Evolutionary conservation across 64 coral and sea anemone genomes (phyloP).

Genomic region (Montipora efflorescens): DNA sequence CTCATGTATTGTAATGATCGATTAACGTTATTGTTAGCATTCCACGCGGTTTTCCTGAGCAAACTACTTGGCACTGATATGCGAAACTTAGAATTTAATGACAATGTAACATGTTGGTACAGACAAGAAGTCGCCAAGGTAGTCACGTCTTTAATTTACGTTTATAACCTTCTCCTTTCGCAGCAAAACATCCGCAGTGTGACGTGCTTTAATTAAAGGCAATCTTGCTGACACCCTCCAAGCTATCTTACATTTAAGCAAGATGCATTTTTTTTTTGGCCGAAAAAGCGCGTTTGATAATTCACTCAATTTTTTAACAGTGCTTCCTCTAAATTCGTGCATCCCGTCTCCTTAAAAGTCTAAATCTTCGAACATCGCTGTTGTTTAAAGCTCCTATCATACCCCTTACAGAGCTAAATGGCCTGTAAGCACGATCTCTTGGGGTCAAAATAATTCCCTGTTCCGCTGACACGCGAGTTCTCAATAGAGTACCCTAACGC

Average conservation of each 20-base stretch:
- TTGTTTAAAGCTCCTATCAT: neutral
- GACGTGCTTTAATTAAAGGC: too few relatives aligned
- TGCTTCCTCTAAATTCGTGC: neutral
- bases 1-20: conserved; percentile 24
- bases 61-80: neutral
- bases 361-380: neutral
- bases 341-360: neutral
- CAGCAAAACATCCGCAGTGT: too few relatives aligned
- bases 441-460: neutral
- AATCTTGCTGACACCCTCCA: too few relatives aligned
- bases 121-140: neutral
- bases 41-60: conserved; percentile 30
- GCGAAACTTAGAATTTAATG: neutral
- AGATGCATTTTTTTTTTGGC: too few relatives aligned
- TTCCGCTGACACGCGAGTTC: neutral
- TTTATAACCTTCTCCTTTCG: neutral
- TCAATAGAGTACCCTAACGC: neutral
- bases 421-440: neutral
- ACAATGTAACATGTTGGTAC: neutral
- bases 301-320: too few relatives aligned
- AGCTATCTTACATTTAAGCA: too few relatives aligned
- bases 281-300: neutral
- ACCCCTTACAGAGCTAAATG: conserved; percentile 42
- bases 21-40: conserved; percentile 55
- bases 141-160: neutral